Conservation (phyloP, 2,888 invertebrate genomes). For the Ellobium chinense region DNA sequence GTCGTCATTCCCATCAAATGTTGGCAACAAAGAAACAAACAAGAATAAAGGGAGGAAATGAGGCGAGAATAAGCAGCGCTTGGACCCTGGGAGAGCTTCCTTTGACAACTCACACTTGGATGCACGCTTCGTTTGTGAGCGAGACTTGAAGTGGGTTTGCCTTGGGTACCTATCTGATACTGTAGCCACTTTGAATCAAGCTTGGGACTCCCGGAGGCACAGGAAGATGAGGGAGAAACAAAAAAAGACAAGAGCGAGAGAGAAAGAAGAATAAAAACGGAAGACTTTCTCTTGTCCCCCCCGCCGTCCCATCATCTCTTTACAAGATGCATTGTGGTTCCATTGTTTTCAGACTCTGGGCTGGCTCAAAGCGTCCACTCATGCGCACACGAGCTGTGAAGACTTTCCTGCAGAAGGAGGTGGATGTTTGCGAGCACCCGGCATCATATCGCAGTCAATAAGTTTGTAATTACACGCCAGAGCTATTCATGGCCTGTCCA, state of each 20-base stretch:
- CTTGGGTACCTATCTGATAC: constrained; percentile 47
- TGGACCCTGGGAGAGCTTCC: background rate
- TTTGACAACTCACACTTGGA: constrained; percentile 31
- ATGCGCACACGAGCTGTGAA: constrained; percentile 1
- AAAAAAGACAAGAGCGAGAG: constrained; percentile 12
- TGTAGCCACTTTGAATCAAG: constrained; percentile 42
- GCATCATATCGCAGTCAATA: constrained; percentile 38
- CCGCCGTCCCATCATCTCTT: background rate
- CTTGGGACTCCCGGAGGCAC: background rate
- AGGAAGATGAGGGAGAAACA: constrained; percentile 13
- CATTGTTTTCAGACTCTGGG: background rate
- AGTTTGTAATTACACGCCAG: constrained; percentile 28
- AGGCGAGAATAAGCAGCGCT: constrained; percentile 15
- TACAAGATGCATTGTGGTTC: constrained; percentile 29
- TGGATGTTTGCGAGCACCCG: constrained; percentile 4
- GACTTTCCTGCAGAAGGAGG: constrained; percentile 25
- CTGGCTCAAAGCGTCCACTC: background rate
- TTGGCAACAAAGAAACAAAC: constrained; percentile 33
- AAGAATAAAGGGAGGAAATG: constrained; percentile 18
- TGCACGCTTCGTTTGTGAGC: constrained; percentile 41
- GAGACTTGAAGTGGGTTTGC: constrained; percentile 33
- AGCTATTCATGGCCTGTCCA: background rate
- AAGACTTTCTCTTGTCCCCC: constrained; percentile 3
- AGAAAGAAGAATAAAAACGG: constrained; percentile 12
- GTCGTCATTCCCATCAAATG: constrained; percentile 17